Percentiles rank a stretch among this genome's conserved stretches.
phyloP scores from a whole-genome alignment of 1,140 invertebrate genomes.

The Zaprionus lachaisei region DNA sequence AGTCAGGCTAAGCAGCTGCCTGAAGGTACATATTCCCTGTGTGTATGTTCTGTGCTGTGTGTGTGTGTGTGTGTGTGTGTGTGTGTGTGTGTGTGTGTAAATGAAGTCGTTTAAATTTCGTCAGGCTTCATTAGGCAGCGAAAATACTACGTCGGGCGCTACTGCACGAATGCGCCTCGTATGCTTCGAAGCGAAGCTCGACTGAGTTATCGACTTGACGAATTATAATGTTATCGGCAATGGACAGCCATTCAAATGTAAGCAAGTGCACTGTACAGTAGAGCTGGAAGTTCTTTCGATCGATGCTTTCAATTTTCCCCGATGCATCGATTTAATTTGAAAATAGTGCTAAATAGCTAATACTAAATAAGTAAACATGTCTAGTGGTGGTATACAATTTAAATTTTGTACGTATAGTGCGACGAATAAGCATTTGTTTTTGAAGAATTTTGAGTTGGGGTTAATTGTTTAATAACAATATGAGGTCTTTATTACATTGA shows the following conservation, averaged over 20 bases:
- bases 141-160: constrained; percentile 27
- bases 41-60: neutral
- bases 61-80: neutral
- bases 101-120: constrained; percentile 31
- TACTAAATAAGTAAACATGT: too few species aligned
- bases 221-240: neutral
- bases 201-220: neutral
- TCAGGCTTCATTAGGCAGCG: constrained; percentile 43
- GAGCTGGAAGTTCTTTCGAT: too few species aligned
- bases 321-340: too few species aligned
- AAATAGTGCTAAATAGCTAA: too few species aligned
- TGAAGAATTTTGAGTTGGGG: too few species aligned
- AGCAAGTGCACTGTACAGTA: neutral
- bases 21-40: neutral
- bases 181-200: neutral
- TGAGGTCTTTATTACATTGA: too few species aligned
- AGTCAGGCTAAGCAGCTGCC: neutral
- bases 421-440: too few species aligned
- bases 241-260: too few species aligned
- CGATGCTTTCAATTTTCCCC: too few species aligned
- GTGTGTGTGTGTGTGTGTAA: constrained; percentile 7
- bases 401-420: too few species aligned
- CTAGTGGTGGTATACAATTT: too few species aligned
- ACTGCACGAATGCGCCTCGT: constrained; percentile 25
- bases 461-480: too few species aligned